Evolutionary conservation across 2,888 invertebrate genomes (phyloP), one percentile per base, ranked within the genome.

Genomic region (Hirudinaria manillensis): DNA sequence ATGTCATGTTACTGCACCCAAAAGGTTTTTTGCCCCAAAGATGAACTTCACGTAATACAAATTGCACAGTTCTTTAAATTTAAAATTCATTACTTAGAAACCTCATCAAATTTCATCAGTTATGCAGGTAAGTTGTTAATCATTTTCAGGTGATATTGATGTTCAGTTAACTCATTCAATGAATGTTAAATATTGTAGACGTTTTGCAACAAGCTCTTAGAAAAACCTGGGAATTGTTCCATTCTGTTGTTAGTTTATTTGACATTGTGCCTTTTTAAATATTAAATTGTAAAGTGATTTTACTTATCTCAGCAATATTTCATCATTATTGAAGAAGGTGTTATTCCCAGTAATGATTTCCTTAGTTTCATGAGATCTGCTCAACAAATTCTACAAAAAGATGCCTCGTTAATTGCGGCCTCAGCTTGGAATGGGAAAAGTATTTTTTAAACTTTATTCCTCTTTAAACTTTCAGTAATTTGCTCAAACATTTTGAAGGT

Each of bases 351-450:
- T 13, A 34, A 68, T 32, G n/a, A 34, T 24, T 68, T 68, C 21
- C 36, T 68, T 16, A 34, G 68, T 34, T 68, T 34, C 68, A 29
- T 68, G 68, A 32, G 29, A 10, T n/a, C 13, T 24, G n/a, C 29
- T 32, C n/a, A 29, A n/a, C 34, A 34, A n/a, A 36, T 68, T 32
- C 7, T 68, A 19, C 32, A 68, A 32, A 34, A 68, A 34, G 68
- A 68, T 34, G 32, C 29, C 34, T 29, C 68, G 10, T 34, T 68
- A 34, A 34, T 10, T n/a, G 16, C 36, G 13, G 68, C 68, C 36
- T 34, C 36, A n/a, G 68, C 68, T 32, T 68, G 68, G 68, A 68
- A 68, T 34, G 61, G 61, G 24, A 29, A 61, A 13, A n/a, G 29
- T 24, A 29, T 29, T 61, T 29, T 53, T 29, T 61, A 61, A 29